Conservation (phyloP, 1,140 invertebrate genomes). For the Chrysopa pallens region DNA sequence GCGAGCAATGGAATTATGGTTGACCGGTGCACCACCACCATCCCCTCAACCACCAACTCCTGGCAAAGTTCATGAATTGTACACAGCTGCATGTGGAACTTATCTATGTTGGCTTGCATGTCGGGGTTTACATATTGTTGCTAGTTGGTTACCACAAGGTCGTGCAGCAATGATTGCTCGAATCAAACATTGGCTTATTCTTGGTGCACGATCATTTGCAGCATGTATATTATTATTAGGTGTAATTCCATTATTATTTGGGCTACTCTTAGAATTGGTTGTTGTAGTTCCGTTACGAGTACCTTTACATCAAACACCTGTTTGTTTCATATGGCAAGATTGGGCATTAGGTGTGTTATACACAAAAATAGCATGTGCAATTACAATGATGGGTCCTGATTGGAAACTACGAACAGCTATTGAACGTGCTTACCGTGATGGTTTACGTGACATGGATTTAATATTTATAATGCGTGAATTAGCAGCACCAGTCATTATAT, state of each 20-base stretch:
- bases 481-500: slow-evolving; percentile 74
- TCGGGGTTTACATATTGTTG: slow-evolving; percentile 56
- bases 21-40: slow-evolving; percentile 33
- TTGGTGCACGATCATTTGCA: slow-evolving; percentile 46
- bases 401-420: slow-evolving; percentile 81
- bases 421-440: slow-evolving; percentile 79
- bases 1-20: slow-evolving; percentile 71
- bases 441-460: slow-evolving; percentile 82
- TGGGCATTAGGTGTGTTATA: slow-evolving; percentile 94
- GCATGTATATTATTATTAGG: slow-evolving; percentile 69
- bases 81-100: slow-evolving; percentile 84
- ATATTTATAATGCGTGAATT: slow-evolving; percentile 68
- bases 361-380: slow-evolving; percentile 93
- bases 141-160: slow-evolving; percentile 77
- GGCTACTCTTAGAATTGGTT: slow-evolving; percentile 77
- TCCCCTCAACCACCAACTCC: slow-evolving; percentile 21
- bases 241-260: slow-evolving; percentile 82
- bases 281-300: slow-evolving; percentile 86
- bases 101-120: slow-evolving; percentile 84
- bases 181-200: slow-evolving; percentile 52
- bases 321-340: slow-evolving; percentile 91
- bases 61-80: slow-evolving; percentile 76
- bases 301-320: slow-evolving; percentile 81
- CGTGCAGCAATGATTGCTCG: slow-evolving; percentile 55
- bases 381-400: slow-evolving; percentile 95